Evolutionary conservation across 2,797 vertebrate genomes (phyloP), one percentile per base, ranked within the genome.

Genomic region (Erethizon dorsatum): DNA sequence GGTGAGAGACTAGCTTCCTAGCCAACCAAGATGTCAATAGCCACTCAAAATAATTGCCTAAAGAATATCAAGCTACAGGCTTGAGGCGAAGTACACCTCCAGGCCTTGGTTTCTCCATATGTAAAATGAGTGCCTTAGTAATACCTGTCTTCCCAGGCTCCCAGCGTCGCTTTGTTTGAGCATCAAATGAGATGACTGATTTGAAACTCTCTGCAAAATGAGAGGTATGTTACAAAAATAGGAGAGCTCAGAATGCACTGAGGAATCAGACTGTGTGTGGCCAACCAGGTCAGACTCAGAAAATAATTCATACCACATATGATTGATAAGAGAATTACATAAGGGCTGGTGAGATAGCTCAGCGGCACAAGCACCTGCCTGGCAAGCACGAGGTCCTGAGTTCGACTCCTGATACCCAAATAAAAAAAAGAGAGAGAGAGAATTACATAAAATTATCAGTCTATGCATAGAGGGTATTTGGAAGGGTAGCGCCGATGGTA

Each of bases 21-120:
- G 87, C 71, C 84, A 84, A 75, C 77, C 52, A 69, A 73, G 75
- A 94, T 87, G 83, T 79, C 67, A 65, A 6, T 28, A 67, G 50
- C 33, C 73, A 77, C 88, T 87, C 91, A 71, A 79, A 94, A 94
- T 71, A 89, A 87, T 67, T 97, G 77, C 84, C 84, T 0, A 0
- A 95, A 67, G 87, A 79, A 73, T 85, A 71, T 37, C 73, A 79
- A 84, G 50, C 84, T 52, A 5, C 18, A 14, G 41, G 65, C 87
- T 54, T 50, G 22, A 45, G 14, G 41, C 13, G 54, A 80, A 45
- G 17, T 10, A 5, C 1, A 17, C 67, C 14, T 95, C 41, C 2
- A 8, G 57, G 73, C 52, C 37, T 91, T 14, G 37, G 77, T 63
- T 83, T 95, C 63, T 45, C 63, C n/a, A n/a, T 12, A 45, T 22